Evolutionary conservation across 1,140 invertebrate genomes (phyloP).

Genomic region (Pseudachorutes palmiensis): DNA sequence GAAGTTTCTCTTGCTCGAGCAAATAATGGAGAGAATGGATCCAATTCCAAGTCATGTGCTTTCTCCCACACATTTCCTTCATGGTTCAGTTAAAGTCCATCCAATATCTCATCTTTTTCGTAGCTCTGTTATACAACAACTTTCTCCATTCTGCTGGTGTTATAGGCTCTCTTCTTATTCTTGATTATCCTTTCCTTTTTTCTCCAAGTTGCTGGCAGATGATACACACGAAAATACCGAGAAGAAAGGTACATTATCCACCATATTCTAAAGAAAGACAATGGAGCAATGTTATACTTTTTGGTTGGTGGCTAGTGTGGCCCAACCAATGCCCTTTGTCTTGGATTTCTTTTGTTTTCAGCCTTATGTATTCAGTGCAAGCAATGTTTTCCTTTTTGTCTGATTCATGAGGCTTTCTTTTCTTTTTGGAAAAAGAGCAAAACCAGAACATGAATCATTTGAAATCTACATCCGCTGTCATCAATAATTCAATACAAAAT

Average conservation of each 20-base stretch:
- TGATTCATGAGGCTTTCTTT: background rate
- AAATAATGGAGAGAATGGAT: too few species aligned
- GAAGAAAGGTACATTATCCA: too few species aligned
- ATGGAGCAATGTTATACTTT: background rate
- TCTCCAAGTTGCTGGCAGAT: background rate
- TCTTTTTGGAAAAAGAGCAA: background rate
- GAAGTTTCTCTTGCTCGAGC: too few species aligned
- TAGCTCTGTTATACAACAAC: background rate
- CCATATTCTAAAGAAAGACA: background rate
- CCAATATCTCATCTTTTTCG: background rate
- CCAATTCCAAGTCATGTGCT: background rate
- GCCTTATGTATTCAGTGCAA: too few species aligned
- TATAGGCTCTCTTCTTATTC: background rate
- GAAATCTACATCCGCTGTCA: background rate
- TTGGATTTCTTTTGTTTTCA: too few species aligned
- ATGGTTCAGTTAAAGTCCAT: constrained; percentile 2
- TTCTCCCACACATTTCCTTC: constrained; percentile 6
- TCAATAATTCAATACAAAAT: background rate
- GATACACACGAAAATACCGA: background rate
- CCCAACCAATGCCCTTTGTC: too few species aligned
- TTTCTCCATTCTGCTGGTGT: background rate
- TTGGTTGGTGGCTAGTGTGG: background rate
- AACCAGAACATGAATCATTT: background rate
- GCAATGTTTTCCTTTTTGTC: background rate
- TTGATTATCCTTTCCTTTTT: background rate